Percentiles rank a stretch among this genome's conserved stretches.
These are phyloP conservation scores for Nibea albiflora DNA, from an alignment of 2,113 vertebrate genomes.

Conservation along the genomic window DNA sequence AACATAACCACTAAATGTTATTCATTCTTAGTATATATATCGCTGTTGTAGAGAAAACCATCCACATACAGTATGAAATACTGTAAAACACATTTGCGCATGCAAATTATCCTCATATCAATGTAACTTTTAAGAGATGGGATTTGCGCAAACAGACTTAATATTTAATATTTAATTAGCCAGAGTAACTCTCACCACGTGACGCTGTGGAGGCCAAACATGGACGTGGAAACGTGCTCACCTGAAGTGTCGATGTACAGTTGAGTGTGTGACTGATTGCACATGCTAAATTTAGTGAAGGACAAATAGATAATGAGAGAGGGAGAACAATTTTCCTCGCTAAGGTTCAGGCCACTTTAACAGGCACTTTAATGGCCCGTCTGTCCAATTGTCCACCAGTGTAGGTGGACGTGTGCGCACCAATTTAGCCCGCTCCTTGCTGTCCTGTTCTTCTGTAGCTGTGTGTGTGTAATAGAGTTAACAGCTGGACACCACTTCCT, in stretches of 20 bases:
- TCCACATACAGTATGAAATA: neutral
- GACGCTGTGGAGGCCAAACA: neutral
- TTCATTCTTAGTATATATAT: no score
- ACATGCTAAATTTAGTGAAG: conserved; percentile 13
- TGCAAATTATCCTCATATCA: neutral
- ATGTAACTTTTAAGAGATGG: neutral
- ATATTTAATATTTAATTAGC: neutral
- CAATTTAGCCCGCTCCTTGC: conserved; percentile 67
- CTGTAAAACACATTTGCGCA: neutral
- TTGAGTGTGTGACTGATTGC: neutral
- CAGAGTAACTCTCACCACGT: neutral
- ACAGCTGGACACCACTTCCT: conserved; percentile 79
- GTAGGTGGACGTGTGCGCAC: conserved; percentile 52
- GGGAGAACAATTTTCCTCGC: conserved; percentile 32
- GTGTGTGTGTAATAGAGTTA: conserved; percentile 76
- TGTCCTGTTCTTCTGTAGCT: conserved; percentile 68
- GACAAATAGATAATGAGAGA: conserved; percentile 13
- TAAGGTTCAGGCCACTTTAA: conserved; percentile 65
- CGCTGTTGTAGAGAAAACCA: neutral
- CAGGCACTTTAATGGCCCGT: conserved; percentile 66
- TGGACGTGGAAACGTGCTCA: neutral
- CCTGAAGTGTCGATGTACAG: neutral
- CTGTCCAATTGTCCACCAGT: conserved; percentile 68
- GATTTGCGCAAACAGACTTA: neutral
- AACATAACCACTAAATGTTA: neutral